These are phyloP conservation scores for Tenthredo scrophulariae DNA, from an alignment of 2,888 invertebrate species.

Conservation along the genomic window DNA sequence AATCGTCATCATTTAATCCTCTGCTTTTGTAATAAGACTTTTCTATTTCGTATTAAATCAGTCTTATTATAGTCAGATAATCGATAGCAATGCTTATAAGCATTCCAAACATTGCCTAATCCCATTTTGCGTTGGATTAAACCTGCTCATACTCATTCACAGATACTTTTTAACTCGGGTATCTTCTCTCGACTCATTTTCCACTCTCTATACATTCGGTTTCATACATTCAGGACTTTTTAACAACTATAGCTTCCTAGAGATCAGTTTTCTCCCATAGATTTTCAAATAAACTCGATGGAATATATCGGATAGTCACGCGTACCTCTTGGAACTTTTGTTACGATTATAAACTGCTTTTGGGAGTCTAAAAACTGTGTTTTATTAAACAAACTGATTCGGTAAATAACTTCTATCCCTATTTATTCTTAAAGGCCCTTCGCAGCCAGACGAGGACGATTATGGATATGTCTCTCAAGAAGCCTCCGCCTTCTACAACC, in stretches of 20 bases:
- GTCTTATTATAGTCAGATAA: neutral
- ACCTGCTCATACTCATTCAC: neutral
- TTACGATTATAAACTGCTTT: slow-evolving; percentile 5
- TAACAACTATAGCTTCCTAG: neutral
- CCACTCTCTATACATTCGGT: neutral
- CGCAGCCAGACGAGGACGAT: slow-evolving; percentile 94
- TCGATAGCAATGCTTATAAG: neutral
- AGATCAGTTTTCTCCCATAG: neutral
- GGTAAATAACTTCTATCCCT: slow-evolving; percentile 29
- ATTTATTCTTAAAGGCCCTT: slow-evolving; percentile 79
- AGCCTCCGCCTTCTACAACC: slow-evolving; percentile 89
- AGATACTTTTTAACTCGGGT: neutral
- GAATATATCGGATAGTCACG: neutral
- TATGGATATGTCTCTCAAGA: slow-evolving; percentile 94
- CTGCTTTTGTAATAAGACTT: slow-evolving; percentile 2
- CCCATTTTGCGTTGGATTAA: neutral
- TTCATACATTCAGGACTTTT: neutral
- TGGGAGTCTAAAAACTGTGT: neutral
- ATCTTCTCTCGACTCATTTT: neutral
- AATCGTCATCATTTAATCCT: slow-evolving; percentile 1
- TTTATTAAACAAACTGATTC: neutral
- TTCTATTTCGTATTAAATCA: neutral
- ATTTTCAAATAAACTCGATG: neutral
- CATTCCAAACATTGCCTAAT: neutral
- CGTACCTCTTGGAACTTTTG: slow-evolving; percentile 28